phyloP scores from a whole-genome alignment of 2,113 vertebrate species.

The Archocentrus centrarchus region DNA sequence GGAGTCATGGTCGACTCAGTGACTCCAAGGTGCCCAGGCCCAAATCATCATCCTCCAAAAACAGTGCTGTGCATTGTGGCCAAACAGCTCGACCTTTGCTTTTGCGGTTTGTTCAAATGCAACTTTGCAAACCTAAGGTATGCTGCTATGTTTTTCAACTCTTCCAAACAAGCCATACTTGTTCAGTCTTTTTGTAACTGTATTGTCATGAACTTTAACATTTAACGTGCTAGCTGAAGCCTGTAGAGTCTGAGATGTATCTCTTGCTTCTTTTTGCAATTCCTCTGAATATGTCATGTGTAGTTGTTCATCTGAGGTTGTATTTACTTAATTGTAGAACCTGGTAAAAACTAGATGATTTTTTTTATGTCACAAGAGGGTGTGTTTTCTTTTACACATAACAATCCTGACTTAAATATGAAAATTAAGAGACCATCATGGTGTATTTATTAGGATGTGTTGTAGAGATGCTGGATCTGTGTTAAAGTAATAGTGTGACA shows the following conservation, averaged over 20 bases:
- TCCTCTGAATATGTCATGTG: too few species aligned
- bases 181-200: neutral
- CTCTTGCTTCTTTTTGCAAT: neutral
- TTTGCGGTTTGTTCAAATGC: too few species aligned
- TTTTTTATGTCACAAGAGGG: too few species aligned
- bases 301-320: too few species aligned
- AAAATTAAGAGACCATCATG: too few species aligned
- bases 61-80: neutral
- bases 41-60: neutral
- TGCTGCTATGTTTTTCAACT: neutral
- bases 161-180: neutral
- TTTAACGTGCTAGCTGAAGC: neutral
- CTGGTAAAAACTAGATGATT: too few species aligned
- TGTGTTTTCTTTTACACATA: too few species aligned
- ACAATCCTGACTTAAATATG: too few species aligned
- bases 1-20: too few species aligned
- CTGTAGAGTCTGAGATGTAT: neutral
- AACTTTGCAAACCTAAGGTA: too few species aligned
- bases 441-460: neutral
- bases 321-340: too few species aligned
- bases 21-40: too few species aligned
- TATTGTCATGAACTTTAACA: neutral
- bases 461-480: neutral
- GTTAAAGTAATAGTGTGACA: neutral
- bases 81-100: neutral